Percentiles rank a stretch among this genome's conserved stretches.
Evolutionary conservation across 2,888 invertebrate genomes (phyloP).

Genomic region (Monochamus alternatus): DNA sequence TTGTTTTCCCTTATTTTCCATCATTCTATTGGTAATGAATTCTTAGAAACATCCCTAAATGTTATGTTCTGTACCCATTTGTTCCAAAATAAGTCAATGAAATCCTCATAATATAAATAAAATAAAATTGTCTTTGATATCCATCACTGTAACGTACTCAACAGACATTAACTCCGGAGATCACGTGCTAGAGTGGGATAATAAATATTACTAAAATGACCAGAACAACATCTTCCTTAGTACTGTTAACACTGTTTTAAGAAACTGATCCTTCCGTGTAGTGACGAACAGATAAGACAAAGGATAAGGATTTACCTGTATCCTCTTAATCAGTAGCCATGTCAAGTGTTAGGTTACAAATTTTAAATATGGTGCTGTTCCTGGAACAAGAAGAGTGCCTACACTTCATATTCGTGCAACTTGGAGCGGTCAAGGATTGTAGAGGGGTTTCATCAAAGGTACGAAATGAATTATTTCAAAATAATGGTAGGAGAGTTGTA

Average conservation of each 20-base stretch:
- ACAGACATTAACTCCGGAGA: too few species aligned
- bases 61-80: too few species aligned
- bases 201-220: conserved; percentile 18
- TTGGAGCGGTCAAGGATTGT: background rate
- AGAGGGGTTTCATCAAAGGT: background rate
- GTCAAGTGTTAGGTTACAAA: conserved; percentile 24
- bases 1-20: too few species aligned
- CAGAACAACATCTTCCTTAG: conserved; percentile 13
- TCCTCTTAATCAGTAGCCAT: conserved; percentile 17
- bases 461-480: too few species aligned
- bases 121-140: too few species aligned
- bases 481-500: too few species aligned
- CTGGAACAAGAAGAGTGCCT: background rate
- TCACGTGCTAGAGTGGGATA: background rate
- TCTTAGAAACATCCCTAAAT: too few species aligned
- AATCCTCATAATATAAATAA: too few species aligned
- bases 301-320: conserved; percentile 1
- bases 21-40: too few species aligned
- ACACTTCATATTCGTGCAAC: background rate
- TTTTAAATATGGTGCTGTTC: background rate
- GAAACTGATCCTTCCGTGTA: conserved; percentile 32
- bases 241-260: conserved; percentile 31
- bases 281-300: conserved; percentile 16
- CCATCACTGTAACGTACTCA: too few species aligned
- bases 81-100: too few species aligned